A percentile compares a stretch with the other conserved stretches of the same genome.
phyloP scores from a whole-genome alignment of 2,113 vertebrate species.

The Gasterosteus nipponicus region DNA sequence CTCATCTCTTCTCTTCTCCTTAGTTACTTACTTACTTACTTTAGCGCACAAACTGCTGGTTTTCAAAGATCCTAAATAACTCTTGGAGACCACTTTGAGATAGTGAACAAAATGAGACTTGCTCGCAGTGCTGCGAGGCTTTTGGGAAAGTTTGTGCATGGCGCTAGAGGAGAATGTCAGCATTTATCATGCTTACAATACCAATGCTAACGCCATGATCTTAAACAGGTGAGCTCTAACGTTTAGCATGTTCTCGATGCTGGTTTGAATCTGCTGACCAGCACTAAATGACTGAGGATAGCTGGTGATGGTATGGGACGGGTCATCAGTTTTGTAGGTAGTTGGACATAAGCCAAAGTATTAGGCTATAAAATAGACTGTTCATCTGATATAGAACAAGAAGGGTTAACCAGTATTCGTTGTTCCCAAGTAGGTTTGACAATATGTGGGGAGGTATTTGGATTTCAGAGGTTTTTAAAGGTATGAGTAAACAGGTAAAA shows the following conservation, averaged over 20 bases:
- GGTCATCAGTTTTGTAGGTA: not conserved
- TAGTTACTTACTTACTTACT: not conserved
- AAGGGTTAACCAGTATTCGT: not conserved
- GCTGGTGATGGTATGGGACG: not conserved
- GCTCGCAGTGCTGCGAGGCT: not conserved
- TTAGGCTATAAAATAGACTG: not conserved
- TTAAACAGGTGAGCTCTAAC: not conserved
- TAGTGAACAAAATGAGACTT: not conserved
- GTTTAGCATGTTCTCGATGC: not conserved
- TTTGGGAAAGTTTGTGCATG: not conserved
- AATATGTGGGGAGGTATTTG: too few species aligned
- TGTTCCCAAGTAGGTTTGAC: not conserved
- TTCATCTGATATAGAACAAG: too few species aligned
- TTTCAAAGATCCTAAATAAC: not conserved
- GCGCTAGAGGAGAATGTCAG: not conserved
- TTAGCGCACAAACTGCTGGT: not conserved
- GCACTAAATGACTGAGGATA: not conserved
- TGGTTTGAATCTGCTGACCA: not conserved
- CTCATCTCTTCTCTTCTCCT: slow-evolving; percentile 7
- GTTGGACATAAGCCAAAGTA: too few species aligned
- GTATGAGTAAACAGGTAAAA: not conserved
- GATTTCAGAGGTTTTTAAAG: not conserved
- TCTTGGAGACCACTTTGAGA: not conserved
- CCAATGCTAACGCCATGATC: not conserved
- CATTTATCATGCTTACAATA: not conserved